Conservation (phyloP, 1,140 invertebrate species). For the Cydia splendana region DNA sequence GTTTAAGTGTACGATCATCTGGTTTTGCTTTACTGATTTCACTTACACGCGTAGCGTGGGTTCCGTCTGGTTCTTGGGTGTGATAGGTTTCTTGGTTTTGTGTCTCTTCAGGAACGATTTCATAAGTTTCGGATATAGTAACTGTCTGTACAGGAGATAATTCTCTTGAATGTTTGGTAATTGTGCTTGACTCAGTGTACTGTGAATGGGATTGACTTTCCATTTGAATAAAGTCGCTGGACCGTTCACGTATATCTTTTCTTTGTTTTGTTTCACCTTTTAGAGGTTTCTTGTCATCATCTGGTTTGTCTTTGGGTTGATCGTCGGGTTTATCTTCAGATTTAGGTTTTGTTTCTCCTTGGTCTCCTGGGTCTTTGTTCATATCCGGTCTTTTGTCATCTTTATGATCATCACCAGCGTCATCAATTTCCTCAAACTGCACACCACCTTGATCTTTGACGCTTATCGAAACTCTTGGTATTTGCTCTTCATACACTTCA, state of each 20-base stretch:
- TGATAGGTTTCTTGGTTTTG: slow-evolving; percentile 33
- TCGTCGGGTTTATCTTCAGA: not conserved
- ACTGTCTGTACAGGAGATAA: slow-evolving; percentile 37
- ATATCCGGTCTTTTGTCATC: slow-evolving; percentile 46
- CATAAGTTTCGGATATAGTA: slow-evolving; percentile 39
- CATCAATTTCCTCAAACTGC: slow-evolving; percentile 56
- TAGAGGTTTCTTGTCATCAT: slow-evolving; percentile 1
- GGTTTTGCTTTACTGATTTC: not conserved
- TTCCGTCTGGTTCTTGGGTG: slow-evolving; percentile 48
- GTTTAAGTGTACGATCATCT: not conserved
- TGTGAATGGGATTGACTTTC: slow-evolving; percentile 37
- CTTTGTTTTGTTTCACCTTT: not conserved
- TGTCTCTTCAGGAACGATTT: slow-evolving; percentile 34
- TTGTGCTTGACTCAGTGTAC: not conserved
- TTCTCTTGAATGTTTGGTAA: slow-evolving; percentile 34
- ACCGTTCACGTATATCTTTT: slow-evolving; percentile 4
- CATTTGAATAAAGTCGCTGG: slow-evolving; percentile 43
- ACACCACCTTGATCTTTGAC: slow-evolving; percentile 79
- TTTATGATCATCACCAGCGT: slow-evolving; percentile 52
- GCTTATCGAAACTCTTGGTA: slow-evolving; percentile 86
- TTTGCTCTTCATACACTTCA: slow-evolving; percentile 87
- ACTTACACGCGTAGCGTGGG: slow-evolving; percentile 31
- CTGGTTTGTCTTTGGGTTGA: slow-evolving; percentile 29
- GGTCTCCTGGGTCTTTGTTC: slow-evolving; percentile 22
- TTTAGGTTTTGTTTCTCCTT: slow-evolving; percentile 21